phyloP scores from a whole-genome alignment of 1,140 invertebrate species.

The Lepidurus apus region DNA sequence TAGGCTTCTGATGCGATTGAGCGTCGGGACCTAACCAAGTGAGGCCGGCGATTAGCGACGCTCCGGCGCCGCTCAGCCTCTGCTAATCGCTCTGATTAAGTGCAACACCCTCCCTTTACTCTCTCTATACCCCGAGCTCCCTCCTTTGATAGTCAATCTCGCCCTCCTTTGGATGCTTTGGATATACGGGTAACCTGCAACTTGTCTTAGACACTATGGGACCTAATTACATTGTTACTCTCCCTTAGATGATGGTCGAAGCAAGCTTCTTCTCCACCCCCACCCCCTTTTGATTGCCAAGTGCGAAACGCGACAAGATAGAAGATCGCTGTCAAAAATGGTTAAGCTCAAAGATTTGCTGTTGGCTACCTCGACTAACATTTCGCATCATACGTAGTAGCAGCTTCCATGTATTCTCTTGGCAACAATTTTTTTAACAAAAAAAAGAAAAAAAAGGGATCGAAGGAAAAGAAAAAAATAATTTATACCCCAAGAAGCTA shows the following conservation, averaged over 20 bases:
- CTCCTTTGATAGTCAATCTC: not conserved
- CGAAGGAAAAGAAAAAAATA: conserved; percentile 22
- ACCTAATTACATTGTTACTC: conserved; percentile 22
- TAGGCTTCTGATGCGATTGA: conserved; percentile 14
- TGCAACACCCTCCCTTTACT: conserved; percentile 1
- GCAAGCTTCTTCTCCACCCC: not conserved
- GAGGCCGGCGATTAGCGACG: conserved; percentile 16
- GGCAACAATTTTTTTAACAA: not conserved
- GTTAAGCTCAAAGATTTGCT: not conserved
- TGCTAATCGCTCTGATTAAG: conserved; percentile 21
- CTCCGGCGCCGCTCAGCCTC: conserved; percentile 19
- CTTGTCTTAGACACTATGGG: conserved; percentile 5
- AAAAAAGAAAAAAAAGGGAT: not conserved
- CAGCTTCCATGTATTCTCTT: not conserved
- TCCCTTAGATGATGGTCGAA: not conserved
- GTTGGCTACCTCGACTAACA: no score
- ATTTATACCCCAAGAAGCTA: conserved; percentile 22
- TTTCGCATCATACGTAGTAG: no score
- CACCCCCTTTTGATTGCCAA: not conserved
- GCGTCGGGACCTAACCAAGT: conserved; percentile 20
- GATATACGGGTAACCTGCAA: conserved; percentile 16
- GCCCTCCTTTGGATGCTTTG: not conserved
- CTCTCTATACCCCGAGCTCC: not conserved
- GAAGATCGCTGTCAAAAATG: not conserved
- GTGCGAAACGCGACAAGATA: not conserved